Evolutionary conservation across 1,140 invertebrate genomes (phyloP).

Genomic region (Drosophila pallidifrons): DNA sequence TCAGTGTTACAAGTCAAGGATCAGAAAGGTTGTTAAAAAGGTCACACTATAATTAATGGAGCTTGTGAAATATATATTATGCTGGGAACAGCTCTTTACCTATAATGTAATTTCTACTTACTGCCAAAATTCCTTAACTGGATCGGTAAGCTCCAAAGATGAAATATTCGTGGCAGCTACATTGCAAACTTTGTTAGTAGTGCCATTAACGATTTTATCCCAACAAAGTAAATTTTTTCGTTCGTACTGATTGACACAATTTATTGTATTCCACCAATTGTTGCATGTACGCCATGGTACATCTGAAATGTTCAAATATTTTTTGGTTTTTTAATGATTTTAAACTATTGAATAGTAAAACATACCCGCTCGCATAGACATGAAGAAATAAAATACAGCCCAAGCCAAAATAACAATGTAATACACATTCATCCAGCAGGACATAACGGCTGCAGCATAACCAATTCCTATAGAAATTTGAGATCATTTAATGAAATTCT

Average conservation of each 20-base stretch:
- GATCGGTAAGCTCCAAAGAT: constrained; percentile 90
- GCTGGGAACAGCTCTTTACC: too few species aligned
- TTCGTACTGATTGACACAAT: constrained; percentile 93
- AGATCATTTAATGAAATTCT: background rate
- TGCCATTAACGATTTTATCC: constrained; percentile 86
- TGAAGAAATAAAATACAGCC: constrained; percentile 98
- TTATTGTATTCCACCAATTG: constrained; percentile 96
- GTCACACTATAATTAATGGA: too few species aligned
- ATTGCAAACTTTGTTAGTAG: constrained; percentile 88
- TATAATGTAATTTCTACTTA: constrained; percentile 86
- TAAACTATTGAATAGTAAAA: constrained; percentile 4
- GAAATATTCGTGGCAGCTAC: constrained; percentile 89
- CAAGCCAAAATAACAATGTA: constrained; percentile 99
- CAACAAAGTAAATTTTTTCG: constrained; percentile 90
- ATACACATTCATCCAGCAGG: constrained; percentile 99
- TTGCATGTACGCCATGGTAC: constrained; percentile 98
- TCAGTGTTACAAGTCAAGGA: too few species aligned
- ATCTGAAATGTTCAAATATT: constrained; percentile 86
- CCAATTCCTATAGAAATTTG: constrained; percentile 98
- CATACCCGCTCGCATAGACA: constrained; percentile 93
- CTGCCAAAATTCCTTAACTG: constrained; percentile 99
- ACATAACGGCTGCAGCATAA: constrained; percentile 99
- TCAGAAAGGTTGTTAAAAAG: too few species aligned
- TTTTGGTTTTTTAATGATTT: background rate
- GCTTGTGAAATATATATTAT: too few species aligned